Percentiles rank a stretch among this genome's conserved stretches.
Conservation (phyloP, 2,888 invertebrate genomes). For the Nomada ferruginata region DNA sequence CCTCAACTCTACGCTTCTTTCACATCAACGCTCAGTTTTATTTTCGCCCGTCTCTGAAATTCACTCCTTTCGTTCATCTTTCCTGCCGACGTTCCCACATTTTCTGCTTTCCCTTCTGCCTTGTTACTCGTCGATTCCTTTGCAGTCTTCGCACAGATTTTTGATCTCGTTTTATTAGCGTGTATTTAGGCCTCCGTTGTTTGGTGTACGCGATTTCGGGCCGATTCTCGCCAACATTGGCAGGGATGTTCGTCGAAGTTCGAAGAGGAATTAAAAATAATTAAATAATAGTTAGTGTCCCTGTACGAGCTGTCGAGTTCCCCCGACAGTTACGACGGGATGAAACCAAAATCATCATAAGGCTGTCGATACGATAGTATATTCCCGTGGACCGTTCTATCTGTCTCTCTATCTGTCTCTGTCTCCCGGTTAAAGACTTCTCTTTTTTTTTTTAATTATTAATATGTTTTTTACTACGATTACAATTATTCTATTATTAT, state of each 20-base stretch:
- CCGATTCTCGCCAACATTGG: neutral
- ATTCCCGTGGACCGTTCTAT: constrained; percentile 56
- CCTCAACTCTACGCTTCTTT: constrained; percentile 20
- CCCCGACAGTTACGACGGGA: constrained; percentile 24
- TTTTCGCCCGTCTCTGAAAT: neutral
- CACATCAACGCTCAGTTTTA: neutral
- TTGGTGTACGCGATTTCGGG: constrained; percentile 20
- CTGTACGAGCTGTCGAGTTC: constrained; percentile 7
- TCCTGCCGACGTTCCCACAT: neutral
- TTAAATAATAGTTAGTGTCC: constrained; percentile 51
- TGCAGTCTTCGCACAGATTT: constrained; percentile 4
- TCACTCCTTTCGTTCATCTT: neutral
- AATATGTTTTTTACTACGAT: constrained; percentile 34
- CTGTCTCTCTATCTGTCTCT: constrained; percentile 57
- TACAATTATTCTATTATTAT: constrained; percentile 26
- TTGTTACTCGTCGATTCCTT: constrained; percentile 38
- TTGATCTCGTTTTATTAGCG: constrained; percentile 40
- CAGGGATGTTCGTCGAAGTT: constrained; percentile 19
- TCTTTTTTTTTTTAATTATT: constrained; percentile 34
- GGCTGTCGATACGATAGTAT: constrained; percentile 62
- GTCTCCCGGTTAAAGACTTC: constrained; percentile 54
- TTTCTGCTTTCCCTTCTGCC: neutral
- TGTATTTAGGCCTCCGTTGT: constrained; percentile 34
- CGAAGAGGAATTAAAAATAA: constrained; percentile 36
- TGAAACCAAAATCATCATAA: constrained; percentile 61